Percentiles rank a stretch among this genome's conserved stretches.
Conservation (phyloP, 2,888 invertebrate genomes). For the Plebejus anna region DNA sequence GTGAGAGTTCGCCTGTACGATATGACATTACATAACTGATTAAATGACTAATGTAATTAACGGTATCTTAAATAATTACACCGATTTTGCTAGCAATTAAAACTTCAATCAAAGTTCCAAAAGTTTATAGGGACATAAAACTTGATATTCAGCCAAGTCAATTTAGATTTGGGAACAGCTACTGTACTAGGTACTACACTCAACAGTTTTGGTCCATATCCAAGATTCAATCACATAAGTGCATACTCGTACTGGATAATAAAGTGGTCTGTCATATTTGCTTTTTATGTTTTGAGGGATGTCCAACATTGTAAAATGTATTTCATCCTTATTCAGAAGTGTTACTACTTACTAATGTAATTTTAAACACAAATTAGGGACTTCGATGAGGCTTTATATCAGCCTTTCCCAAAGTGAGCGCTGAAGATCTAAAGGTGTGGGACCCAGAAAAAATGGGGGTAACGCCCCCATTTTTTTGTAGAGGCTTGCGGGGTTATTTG, state of each 20-base stretch:
- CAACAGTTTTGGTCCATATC: conserved; percentile 6
- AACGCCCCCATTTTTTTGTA: too few species aligned
- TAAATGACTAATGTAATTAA: too few species aligned
- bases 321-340: background rate
- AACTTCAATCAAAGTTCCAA: background rate
- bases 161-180: background rate
- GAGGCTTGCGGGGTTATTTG: too few species aligned
- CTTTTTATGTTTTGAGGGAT: background rate
- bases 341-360: background rate
- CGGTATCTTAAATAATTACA: background rate
- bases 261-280: background rate
- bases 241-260: conserved; percentile 3
- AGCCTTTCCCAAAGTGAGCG: too few species aligned
- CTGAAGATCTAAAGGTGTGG: too few species aligned
- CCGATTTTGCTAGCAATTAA: background rate
- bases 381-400: too few species aligned
- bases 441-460: too few species aligned
- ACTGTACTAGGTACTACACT: background rate
- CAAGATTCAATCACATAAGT: conserved; percentile 4
- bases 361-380: background rate
- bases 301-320: background rate
- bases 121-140: background rate
- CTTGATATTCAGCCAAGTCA: background rate
- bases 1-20: background rate
- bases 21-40: background rate